Base-by-base conservation (phyloP, 2,113 vertebrate genomes). In the Lophura nycthemera region DNA sequence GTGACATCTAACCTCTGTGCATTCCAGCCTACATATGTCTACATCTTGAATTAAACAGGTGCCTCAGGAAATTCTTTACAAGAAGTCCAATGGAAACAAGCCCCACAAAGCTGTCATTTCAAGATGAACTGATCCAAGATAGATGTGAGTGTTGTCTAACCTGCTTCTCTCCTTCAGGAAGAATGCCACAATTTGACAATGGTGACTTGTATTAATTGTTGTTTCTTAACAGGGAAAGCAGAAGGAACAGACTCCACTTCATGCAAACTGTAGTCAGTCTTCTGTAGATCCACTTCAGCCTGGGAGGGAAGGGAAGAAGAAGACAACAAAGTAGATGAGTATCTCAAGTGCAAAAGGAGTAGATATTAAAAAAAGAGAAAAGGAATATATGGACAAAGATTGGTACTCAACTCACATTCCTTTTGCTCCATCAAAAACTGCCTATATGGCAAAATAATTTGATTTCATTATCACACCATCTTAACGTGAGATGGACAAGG, bases 271-370 rank as follows among this genome's bases (percentile, higher is more conserved):
- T 77, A 90, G 71, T 98, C 97, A 21, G 95, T 97, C 87, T 98
- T 97, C 78, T 93, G 96, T 30, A 98, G 94, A 83, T 97, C 96
- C 43, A 97, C 98, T 45, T 79, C 92, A 63, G 54, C 91, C 98
- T 98, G 79, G 19, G 48, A 50, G 25, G 3, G 45, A 63, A 16
- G 5, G 36, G 42, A 42, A 10, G 1, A 7, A 14, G 5, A 11
- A 13, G 54, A 86, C 22, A 63, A 32, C 38, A 83, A 18, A 73
- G 36, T 13, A 71, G 11, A 8, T 74, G 42, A 77, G 34, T 19
- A 64, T 50, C 59, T 73, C 25, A 80, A 70, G 14, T 30, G 61
- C 48, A 72, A 78, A 69, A 4, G 7, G 34, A 50, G 6, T 22
- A 61, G 47, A 48, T 21, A 48, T 48, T 48, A 48, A 24, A 36